phyloP scores from a whole-genome alignment of 2,113 vertebrate genomes.

The Lamprologus ornatipinnis region DNA sequence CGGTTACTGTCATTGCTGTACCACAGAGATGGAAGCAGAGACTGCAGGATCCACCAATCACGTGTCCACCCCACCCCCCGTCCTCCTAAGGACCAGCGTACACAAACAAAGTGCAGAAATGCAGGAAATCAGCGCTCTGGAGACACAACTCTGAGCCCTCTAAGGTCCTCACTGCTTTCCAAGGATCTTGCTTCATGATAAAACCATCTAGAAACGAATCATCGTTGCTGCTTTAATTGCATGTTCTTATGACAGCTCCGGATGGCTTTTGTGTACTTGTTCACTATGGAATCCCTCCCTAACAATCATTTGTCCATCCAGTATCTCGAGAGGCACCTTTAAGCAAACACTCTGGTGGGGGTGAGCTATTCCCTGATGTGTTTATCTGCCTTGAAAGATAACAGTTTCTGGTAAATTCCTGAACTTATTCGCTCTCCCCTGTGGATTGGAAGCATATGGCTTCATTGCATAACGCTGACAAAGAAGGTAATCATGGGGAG shows the following conservation, averaged over 20 bases:
- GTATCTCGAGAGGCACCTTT: neutral
- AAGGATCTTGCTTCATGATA: neutral
- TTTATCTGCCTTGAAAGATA: constrained; percentile 40
- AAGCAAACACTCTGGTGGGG: constrained; percentile 22
- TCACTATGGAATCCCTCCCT: neutral
- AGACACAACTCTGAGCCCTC: neutral
- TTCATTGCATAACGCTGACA: constrained; percentile 35
- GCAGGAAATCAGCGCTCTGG: neutral
- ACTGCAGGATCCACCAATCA: neutral
- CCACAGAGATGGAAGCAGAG: neutral
- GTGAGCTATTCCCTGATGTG: neutral
- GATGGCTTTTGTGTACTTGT: neutral
- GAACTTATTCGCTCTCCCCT: neutral
- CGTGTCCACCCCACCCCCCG: neutral
- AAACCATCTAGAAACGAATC: neutral
- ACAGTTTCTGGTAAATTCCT: constrained; percentile 19
- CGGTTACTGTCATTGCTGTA: neutral
- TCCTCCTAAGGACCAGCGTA: neutral
- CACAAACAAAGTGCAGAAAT: neutral
- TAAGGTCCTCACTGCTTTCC: neutral
- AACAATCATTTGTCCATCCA: neutral
- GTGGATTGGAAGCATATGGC: constrained; percentile 50
- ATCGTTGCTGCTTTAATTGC: neutral
- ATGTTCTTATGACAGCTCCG: neutral
- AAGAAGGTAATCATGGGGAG: neutral